Percentiles rank a stretch among this genome's conserved stretches.
Evolutionary conservation across 2,888 invertebrate genomes (phyloP).

Genomic region (Iphiclides podalirius): DNA sequence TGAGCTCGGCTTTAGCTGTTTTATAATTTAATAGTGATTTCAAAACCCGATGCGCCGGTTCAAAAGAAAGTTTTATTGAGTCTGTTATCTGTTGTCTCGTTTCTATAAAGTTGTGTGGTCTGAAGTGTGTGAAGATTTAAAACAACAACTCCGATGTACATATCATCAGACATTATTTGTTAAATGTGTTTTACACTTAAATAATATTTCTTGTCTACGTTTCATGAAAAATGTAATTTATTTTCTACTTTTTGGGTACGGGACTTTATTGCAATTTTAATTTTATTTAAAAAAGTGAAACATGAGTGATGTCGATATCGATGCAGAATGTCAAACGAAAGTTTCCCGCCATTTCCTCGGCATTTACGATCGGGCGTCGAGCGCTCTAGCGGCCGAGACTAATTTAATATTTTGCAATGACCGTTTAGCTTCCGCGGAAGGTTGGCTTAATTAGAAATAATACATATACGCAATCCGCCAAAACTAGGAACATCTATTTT

Average conservation of each 20-base stretch:
- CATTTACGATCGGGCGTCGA: constrained; percentile 48
- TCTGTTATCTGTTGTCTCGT: neutral
- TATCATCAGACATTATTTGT: too few species aligned
- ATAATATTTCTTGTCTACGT: too few species aligned
- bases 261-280: too few species aligned
- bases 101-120: too few species aligned
- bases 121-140: too few species aligned
- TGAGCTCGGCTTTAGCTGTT: neutral
- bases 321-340: constrained; percentile 34
- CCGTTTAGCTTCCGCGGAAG: constrained; percentile 46
- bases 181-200: too few species aligned
- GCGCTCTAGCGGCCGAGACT: constrained; percentile 46
- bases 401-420: constrained; percentile 64
- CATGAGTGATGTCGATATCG: constrained; percentile 35
- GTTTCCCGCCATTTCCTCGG: constrained; percentile 48
- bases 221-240: too few species aligned
- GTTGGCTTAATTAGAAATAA: constrained; percentile 21
- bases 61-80: neutral
- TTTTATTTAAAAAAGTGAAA: too few species aligned
- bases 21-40: neutral
- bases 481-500: too few species aligned
- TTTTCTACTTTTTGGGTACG: too few species aligned
- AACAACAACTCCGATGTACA: too few species aligned
- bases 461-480: too few species aligned
- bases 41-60: neutral